Base-by-base conservation (phyloP, 2,797 vertebrate species). In the Neoniphon sammara region DNA sequence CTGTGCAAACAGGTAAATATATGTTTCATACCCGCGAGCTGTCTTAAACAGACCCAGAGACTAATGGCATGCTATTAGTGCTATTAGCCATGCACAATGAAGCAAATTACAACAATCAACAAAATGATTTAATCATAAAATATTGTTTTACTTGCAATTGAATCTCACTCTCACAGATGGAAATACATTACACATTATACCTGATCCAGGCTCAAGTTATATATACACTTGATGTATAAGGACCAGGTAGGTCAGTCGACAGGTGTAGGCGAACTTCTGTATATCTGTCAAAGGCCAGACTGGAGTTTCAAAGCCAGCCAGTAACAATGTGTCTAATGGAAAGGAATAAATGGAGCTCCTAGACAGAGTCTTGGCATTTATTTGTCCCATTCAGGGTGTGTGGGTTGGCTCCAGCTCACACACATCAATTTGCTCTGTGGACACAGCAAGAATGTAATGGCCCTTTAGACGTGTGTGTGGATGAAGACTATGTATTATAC, bases 1-100 rank as follows among this genome's bases (percentile, higher is more conserved):
- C 21, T 7, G 17, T 57, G 55, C 30, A 34, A 77, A 27, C 27
- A 53, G 23, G 57, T 63, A 34, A 70, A 56, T 74, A 21, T 55
- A 25, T 44, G 25, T 25, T 49, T 77, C 39, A 42, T 58, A 23
- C 27, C 25, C 18, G 10, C 44, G 15, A 18, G 20, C 20, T 5
- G 42, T n/a, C n/a, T 52, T 18, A 65, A 42, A 54, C 59, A 47
- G n/a, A 59, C 36, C 6, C 59, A 5, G 54, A 20, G 12, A 27
- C 65, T 18, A 17, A 56, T 52, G 12, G 9, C 61, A 1, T 39
- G 50, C n/a, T 49, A n/a, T 53, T 27, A 53, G 12, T 39, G 50
- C n/a, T 49, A n/a, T 53, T 27, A 53, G 4, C 52, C 12, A 54
- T 15, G 53, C 53, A 54, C 23, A 54, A 27, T 54, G 20, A 12